Evolutionary conservation across 2,888 invertebrate species (phyloP), one percentile per base, ranked within the genome.

Genomic region (Drosophila lutescens): DNA sequence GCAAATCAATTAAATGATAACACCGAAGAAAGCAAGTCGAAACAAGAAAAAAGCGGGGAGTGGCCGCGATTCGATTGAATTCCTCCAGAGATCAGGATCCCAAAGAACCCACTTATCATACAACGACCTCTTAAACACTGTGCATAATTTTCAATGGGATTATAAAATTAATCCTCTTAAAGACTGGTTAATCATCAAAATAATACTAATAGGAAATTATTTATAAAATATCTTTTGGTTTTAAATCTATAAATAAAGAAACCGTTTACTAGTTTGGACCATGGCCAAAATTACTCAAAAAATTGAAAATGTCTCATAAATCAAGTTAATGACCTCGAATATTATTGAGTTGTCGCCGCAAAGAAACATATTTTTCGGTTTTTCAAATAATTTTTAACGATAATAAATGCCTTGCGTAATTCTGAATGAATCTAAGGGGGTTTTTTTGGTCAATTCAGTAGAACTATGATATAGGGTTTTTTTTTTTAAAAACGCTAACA

Each of bases 1-100:
- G 54, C 43, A 51, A 55, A 53, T 66, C 50, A 56, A 55, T 63
- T 66, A 44, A 66, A 43, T 66, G 66, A 67, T 65, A 65, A 65
- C 67, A 41, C 49, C 4, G 12, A n/a, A 26, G 26, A 46, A 13
- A n/a, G 38, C 44, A 32, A 62, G 51, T 62, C 50, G 30, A 36
- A 61, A 12, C 26, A 17, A 44, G 38, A 17, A 15, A 8, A n/a
- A n/a, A 12, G 23, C 17, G 20, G 34, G 15, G 12, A 46, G 15
- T 56, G 55, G 34, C 46, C 51, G 15, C 51, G 32, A 20, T 34
- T 4, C 32, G 44, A 34, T 41, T 41, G 30, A 38, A 30, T 23
- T 13, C 51, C 23, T 17, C 12, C 15, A 8, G 23, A 13, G 20
- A 44, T 13, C 13, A 17, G 41, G 30, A 30, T 30, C 30, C 30